Evolutionary conservation across 2,113 vertebrate genomes (phyloP).

Genomic region (Tachuris rubrigastra): DNA sequence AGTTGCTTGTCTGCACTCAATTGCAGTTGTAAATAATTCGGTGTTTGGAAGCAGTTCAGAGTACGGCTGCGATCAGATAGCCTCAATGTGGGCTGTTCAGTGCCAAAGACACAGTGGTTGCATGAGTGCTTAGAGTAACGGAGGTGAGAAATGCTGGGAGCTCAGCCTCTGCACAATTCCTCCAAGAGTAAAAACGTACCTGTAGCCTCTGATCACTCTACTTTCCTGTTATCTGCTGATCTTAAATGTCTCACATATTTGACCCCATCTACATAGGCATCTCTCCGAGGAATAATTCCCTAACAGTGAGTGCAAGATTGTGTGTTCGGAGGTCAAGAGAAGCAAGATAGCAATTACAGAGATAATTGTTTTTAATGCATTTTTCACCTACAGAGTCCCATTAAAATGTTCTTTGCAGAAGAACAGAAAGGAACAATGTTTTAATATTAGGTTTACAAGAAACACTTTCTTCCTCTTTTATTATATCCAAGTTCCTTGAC

Average conservation of each 20-base stretch:
- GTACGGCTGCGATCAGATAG: not conserved
- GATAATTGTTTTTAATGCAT: slow-evolving; percentile 54
- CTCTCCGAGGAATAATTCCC: slow-evolving; percentile 1
- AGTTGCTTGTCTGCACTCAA: not conserved
- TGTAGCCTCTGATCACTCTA: not conserved
- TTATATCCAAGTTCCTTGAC: slow-evolving; percentile 23
- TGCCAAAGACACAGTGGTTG: not conserved
- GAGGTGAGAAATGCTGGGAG: not conserved
- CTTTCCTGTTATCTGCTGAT: not conserved
- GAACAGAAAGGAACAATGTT: slow-evolving; percentile 32
- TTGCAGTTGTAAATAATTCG: not conserved
- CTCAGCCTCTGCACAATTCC: not conserved
- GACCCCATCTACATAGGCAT: not conserved
- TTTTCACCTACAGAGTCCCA: slow-evolving; percentile 41
- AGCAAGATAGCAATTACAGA: slow-evolving; percentile 41
- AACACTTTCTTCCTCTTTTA: slow-evolving; percentile 18
- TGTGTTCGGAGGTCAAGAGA: slow-evolving; percentile 30
- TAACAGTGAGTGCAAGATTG: not conserved
- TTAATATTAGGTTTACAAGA: slow-evolving; percentile 51
- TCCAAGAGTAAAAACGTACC: rapidly evolving
- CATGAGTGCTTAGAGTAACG: not conserved
- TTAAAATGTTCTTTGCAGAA: slow-evolving; percentile 46
- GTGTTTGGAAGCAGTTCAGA: not conserved
- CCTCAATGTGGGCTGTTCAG: not conserved
- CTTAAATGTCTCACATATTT: not conserved